Conservation (phyloP, 2,797 vertebrate species). For the Trichosurus vulpecula region DNA sequence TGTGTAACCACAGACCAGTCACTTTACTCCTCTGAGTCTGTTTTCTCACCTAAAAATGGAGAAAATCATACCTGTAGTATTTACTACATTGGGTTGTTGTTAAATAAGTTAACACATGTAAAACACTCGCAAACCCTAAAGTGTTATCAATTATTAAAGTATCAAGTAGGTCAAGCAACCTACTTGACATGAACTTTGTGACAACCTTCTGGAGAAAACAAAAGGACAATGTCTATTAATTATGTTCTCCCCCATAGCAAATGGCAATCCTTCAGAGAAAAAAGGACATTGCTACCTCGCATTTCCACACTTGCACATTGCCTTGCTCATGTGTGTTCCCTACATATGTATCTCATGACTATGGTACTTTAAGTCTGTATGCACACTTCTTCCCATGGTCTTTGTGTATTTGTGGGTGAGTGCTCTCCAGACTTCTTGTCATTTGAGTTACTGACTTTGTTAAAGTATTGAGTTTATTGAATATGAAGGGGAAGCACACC, state of each 20-base stretch:
- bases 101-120: neutral
- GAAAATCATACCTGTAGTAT: neutral
- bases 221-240: neutral
- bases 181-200: neutral
- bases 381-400: neutral
- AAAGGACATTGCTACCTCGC: neutral
- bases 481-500: no score
- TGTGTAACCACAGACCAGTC: neutral
- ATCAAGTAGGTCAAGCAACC: neutral
- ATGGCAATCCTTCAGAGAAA: neutral
- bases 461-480: no score
- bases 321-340: neutral
- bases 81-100: neutral
- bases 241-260: neutral
- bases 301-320: neutral
- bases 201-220: neutral
- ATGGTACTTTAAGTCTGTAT: neutral
- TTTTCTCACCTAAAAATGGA: neutral
- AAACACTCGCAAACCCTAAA: neutral
- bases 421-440: no score
- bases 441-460: no score
- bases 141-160: neutral
- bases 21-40: neutral
- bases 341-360: neutral
- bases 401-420: no score